phyloP scores from a whole-genome alignment of 2,797 vertebrate genomes.

The Cynopterus sphinx region DNA sequence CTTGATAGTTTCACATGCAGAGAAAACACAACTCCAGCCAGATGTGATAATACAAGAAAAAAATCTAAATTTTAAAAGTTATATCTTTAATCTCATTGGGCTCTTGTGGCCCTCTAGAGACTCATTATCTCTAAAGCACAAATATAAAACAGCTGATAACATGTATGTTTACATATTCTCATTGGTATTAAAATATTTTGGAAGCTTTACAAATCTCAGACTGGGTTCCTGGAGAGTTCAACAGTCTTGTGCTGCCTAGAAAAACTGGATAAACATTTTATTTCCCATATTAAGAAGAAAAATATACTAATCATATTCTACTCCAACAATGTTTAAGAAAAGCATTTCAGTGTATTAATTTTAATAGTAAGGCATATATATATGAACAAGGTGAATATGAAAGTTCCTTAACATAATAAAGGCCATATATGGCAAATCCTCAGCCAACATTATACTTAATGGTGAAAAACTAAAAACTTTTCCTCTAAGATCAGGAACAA shows the following conservation, averaged over 20 bases:
- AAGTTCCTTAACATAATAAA: too few species aligned
- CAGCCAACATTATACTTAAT: too few species aligned
- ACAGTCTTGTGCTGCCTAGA: background rate
- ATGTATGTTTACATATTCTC: conserved; percentile 54
- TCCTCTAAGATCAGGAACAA: too few species aligned
- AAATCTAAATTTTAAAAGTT: conserved; percentile 55
- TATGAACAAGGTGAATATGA: too few species aligned
- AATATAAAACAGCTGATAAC: conserved; percentile 54
- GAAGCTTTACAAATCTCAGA: conserved; percentile 44
- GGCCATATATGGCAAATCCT: too few species aligned
- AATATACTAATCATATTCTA: background rate
- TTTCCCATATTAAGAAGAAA: conserved; percentile 22
- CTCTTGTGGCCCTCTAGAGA: background rate
- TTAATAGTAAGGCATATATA: too few species aligned
- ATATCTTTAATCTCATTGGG: conserved; percentile 19
- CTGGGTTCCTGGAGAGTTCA: conserved; percentile 45
- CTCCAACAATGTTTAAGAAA: background rate
- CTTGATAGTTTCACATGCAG: conserved; percentile 47
- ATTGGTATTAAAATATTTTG: conserved; percentile 53
- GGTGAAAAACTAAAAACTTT: too few species aligned
- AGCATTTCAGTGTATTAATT: background rate
- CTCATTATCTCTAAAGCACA: conserved; percentile 50
- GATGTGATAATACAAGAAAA: conserved; percentile 41
- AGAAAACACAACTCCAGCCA: conserved; percentile 45
- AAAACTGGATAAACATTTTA: background rate